A percentile compares a stretch with the other conserved stretches of the same genome.
phyloP scores from a whole-genome alignment of 2,888 invertebrate species.

The Aporophyla lueneburgensis region DNA sequence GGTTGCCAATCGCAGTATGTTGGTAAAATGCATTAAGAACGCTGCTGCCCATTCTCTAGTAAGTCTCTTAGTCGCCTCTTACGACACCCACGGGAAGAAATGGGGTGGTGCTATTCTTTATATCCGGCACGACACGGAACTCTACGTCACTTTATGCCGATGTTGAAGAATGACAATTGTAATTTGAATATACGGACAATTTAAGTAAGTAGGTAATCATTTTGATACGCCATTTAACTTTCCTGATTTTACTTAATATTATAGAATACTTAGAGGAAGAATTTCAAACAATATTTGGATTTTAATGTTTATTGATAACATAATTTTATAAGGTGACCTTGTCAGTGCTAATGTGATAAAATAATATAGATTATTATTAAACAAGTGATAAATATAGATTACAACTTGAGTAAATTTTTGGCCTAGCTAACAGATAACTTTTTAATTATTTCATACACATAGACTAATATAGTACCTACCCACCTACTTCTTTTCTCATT shows the following conservation, averaged over 20 bases:
- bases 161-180: background rate
- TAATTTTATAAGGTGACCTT: conserved; percentile 2
- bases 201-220: background rate
- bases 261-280: no score
- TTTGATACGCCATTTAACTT: background rate
- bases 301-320: conserved; percentile 5
- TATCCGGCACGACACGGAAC: no score
- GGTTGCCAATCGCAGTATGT: no score
- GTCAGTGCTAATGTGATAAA: background rate
- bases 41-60: no score
- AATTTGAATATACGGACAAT: background rate
- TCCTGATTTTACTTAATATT: background rate
- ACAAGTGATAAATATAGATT: conserved; percentile 11
- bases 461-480: no score
- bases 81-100: no score
- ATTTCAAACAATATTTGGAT: conserved; percentile 7
- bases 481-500: no score
- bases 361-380: background rate
- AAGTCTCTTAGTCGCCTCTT: no score
- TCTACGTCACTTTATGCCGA: no score
- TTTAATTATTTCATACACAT: background rate
- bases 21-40: no score
- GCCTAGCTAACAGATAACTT: background rate
- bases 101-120: no score
- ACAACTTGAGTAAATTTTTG: background rate